These are phyloP conservation scores for Gymnorhina tibicen DNA, from an alignment of 2,113 vertebrate genomes.

Conservation along the genomic window DNA sequence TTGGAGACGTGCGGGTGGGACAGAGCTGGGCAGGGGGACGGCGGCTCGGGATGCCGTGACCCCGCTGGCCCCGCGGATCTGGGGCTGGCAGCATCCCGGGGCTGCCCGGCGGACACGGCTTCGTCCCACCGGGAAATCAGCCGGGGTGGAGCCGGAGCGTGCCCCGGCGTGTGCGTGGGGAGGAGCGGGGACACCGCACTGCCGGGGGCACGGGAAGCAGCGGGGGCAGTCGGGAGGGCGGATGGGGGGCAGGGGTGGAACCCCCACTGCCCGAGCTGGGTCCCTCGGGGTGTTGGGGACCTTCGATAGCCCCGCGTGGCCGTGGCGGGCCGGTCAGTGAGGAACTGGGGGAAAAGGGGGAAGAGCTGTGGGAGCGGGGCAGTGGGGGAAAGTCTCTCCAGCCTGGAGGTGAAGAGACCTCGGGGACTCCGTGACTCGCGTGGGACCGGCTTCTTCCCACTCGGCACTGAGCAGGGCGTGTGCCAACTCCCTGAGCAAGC, in stretches of 20 bases:
- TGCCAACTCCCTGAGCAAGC: constrained; percentile 16
- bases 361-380: neutral
- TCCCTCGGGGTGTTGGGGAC: neutral
- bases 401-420: neutral
- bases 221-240: neutral
- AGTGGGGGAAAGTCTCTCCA: neutral
- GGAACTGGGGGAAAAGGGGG: neutral
- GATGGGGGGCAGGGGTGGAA: too few species aligned
- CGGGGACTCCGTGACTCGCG: neutral
- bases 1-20: fast-evolving
- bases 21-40: fast-evolving
- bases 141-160: neutral
- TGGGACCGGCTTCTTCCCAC: neutral
- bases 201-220: neutral
- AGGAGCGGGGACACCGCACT: neutral
- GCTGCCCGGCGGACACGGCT: fast-evolving
- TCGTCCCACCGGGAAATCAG: fast-evolving
- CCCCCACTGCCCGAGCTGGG: fast-evolving
- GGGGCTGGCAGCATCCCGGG: fast-evolving
- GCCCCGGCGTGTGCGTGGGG: fast-evolving
- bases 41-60: neutral
- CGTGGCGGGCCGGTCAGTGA: fast-evolving
- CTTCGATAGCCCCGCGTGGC: neutral
- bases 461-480: neutral
- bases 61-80: fast-evolving